Percentiles rank a stretch among this genome's conserved stretches.
phyloP scores from a whole-genome alignment of 1,140 invertebrate species.

The Drosophila funebris region DNA sequence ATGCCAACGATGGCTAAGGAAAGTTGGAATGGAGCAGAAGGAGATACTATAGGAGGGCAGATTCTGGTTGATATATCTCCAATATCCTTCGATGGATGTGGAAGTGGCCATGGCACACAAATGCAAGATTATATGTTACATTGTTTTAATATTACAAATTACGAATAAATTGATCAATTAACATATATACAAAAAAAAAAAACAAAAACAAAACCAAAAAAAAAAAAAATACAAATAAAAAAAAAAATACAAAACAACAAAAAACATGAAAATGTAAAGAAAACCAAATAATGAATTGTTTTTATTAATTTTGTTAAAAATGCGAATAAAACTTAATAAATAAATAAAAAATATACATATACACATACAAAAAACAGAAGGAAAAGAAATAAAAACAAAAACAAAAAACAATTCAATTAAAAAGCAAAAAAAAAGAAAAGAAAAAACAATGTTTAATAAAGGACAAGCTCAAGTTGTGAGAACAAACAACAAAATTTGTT shows the following conservation, averaged over 20 bases:
- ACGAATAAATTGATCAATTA: constrained; percentile 81
- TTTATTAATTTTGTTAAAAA: constrained; percentile 83
- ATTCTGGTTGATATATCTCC: neutral
- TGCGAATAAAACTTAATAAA: constrained; percentile 74
- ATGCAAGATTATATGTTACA: constrained; percentile 74
- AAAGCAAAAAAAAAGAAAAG: constrained; percentile 42
- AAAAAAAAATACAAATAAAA: constrained; percentile 33
- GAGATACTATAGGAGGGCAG: neutral
- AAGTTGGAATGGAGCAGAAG: constrained; percentile 20
- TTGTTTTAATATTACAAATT: constrained; percentile 81
- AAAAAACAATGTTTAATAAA: constrained; percentile 46
- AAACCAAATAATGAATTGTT: constrained; percentile 75
- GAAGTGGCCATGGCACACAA: constrained; percentile 15
- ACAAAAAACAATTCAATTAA: constrained; percentile 58
- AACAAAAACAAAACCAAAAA: constrained; percentile 18
- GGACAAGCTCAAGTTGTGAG: constrained; percentile 63
- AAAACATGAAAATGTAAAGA: constrained; percentile 24
- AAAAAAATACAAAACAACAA: constrained; percentile 23
- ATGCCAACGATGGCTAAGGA: constrained; percentile 33
- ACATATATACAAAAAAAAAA: constrained; percentile 66
- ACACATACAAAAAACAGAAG: constrained; percentile 48
- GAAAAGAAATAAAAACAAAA: constrained; percentile 57
- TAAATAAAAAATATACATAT: constrained; percentile 70
- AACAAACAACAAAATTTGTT: constrained; percentile 52
- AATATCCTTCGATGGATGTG: constrained; percentile 8